These are phyloP conservation scores for Ectemnius lituratus DNA, from an alignment of 2,888 invertebrate genomes.

Conservation along the genomic window DNA sequence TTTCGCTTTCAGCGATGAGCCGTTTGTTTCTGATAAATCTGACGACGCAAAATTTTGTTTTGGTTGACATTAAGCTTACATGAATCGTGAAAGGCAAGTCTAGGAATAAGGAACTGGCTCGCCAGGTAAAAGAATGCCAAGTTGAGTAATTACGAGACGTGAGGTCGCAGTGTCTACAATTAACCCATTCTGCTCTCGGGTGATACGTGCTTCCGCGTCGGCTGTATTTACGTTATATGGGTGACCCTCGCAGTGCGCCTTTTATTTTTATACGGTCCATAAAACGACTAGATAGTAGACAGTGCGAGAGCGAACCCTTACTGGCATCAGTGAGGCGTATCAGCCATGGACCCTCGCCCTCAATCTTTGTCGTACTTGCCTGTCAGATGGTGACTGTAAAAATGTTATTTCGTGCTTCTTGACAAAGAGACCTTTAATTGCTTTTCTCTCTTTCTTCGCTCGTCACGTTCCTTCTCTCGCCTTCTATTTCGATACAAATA, in stretches of 20 bases:
- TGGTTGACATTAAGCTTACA: no score
- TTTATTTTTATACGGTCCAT: conserved; percentile 38
- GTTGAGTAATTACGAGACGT: conserved; percentile 39
- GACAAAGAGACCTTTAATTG: conserved; percentile 12
- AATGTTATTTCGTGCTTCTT: conserved; percentile 29
- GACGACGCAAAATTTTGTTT: no score
- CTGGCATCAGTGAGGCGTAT: conserved; percentile 27
- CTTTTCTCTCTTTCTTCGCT: background rate
- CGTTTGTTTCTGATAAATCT: no score
- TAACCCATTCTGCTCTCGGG: conserved; percentile 20
- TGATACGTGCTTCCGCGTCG: conserved; percentile 6
- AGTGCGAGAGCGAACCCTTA: conserved; percentile 24
- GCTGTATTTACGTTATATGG: conserved; percentile 43
- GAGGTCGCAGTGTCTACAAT: conserved; percentile 25
- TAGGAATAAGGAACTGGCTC: no score
- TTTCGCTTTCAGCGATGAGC: no score
- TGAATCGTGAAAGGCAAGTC: no score
- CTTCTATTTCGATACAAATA: background rate
- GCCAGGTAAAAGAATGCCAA: conserved; percentile 23
- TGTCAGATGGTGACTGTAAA: conserved; percentile 17
- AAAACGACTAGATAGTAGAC: conserved; percentile 36
- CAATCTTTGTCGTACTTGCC: conserved; percentile 10
- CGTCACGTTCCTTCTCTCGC: background rate
- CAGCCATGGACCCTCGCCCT: conserved; percentile 30
- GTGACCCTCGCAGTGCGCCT: conserved; percentile 25